Percentiles rank a stretch among this genome's conserved stretches.
phyloP scores from a whole-genome alignment of 1,140 invertebrate species.

The Pantala flavescens region DNA sequence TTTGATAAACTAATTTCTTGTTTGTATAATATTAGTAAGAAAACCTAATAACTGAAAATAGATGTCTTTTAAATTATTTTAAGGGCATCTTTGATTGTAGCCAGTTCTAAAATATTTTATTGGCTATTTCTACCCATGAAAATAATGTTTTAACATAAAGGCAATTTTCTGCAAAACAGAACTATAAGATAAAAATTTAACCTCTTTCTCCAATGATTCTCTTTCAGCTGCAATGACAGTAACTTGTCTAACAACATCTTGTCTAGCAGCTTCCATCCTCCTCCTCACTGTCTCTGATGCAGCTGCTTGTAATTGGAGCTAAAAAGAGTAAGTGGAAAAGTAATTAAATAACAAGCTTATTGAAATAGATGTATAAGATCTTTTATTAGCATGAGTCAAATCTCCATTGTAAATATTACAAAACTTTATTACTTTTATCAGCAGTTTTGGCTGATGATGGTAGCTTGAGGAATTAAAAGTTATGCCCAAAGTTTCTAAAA shows the following conservation, averaged over 20 bases:
- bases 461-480: not conserved
- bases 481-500: too few relatives aligned
- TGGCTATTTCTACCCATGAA: too few relatives aligned
- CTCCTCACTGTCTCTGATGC: slow-evolving; percentile 45
- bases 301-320: slow-evolving; percentile 42
- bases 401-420: not conserved
- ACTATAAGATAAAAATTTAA: too few relatives aligned
- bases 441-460: not conserved
- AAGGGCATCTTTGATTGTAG: too few relatives aligned
- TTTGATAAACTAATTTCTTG: too few relatives aligned
- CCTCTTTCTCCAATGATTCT: slow-evolving; percentile 46
- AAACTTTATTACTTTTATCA: not conserved
- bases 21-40: too few relatives aligned
- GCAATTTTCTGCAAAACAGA: too few relatives aligned
- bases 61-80: too few relatives aligned
- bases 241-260: slow-evolving; percentile 47
- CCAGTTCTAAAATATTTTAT: too few relatives aligned
- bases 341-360: not conserved
- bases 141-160: too few relatives aligned
- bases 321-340: not conserved
- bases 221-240: slow-evolving; percentile 47
- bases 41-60: too few relatives aligned
- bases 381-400: not conserved
- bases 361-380: not conserved
- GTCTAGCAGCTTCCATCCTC: slow-evolving; percentile 44